These are phyloP conservation scores for Sarotherodon lohbergeri DNA, from an alignment of 2,113 vertebrate genomes.

Conservation along the genomic window DNA sequence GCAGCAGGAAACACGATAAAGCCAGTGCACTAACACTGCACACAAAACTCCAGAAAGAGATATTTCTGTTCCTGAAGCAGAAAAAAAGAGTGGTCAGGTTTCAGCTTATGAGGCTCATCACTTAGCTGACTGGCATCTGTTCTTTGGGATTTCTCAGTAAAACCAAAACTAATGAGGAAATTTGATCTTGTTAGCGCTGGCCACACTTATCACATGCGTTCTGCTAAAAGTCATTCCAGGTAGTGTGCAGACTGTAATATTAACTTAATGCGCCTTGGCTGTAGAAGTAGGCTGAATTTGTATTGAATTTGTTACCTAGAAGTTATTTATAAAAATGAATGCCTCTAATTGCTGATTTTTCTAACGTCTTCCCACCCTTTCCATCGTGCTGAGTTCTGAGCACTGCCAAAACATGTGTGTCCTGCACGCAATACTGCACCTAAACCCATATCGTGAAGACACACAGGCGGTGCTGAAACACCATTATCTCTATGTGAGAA, in stretches of 20 bases:
- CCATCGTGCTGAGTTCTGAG: not conserved
- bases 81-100: not conserved
- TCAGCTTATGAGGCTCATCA: not conserved
- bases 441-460: not conserved
- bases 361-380: not conserved
- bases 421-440: not conserved
- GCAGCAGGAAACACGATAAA: not conserved
- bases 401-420: not conserved
- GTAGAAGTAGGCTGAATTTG: not conserved
- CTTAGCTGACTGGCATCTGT: not conserved
- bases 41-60: not conserved
- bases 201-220: not conserved
- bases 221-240: not conserved
- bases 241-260: not conserved
- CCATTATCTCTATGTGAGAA: not conserved
- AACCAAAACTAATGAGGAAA: not conserved
- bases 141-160: not conserved
- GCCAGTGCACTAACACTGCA: not conserved
- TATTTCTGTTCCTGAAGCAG: not conserved
- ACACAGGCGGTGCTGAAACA: not conserved
- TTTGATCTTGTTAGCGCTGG: not conserved
- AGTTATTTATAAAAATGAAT: not conserved
- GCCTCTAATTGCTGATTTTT: not conserved
- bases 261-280: not conserved
- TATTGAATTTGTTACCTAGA: not conserved